These are phyloP conservation scores for Xestoiulus laeticollis DNA, from an alignment of 2,888 invertebrate genomes.

Conservation along the genomic window DNA sequence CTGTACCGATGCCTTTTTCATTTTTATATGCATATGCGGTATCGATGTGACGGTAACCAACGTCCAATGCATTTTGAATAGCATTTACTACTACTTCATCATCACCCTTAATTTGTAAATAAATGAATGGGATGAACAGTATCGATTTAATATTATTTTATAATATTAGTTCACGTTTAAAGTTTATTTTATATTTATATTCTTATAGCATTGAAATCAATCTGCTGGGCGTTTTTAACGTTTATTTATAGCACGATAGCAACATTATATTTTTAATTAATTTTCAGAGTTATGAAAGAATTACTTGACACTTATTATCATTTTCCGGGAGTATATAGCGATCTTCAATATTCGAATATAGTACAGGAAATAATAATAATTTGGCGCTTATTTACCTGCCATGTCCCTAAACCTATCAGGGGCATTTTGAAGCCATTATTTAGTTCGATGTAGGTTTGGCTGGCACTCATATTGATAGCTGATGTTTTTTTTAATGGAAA, in stretches of 20 bases:
- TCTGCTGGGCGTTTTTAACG: no score
- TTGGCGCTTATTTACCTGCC: constrained; percentile 13
- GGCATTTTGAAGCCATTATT: constrained; percentile 45
- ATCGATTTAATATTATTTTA: no score
- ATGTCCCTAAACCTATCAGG: constrained; percentile 44
- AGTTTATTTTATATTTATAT: no score
- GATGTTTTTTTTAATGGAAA: neutral
- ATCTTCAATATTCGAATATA: no score
- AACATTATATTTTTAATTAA: no score
- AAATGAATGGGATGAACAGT: neutral
- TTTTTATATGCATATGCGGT: constrained; percentile 81
- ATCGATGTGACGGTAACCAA: constrained; percentile 85
- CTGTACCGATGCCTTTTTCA: constrained; percentile 78
- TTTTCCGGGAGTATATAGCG: no score
- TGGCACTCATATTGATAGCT: neutral
- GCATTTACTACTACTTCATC: constrained; percentile 73
- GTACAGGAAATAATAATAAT: neutral
- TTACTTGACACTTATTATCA: no score
- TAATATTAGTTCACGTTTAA: no score
- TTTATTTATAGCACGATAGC: no score
- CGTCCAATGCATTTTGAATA: constrained; percentile 74
- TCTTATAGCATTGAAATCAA: no score
- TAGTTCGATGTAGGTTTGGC: constrained; percentile 21
- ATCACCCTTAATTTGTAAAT: constrained; percentile 57
- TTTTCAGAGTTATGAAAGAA: no score